Evolutionary conservation across 2,888 invertebrate genomes (phyloP).

Genomic region (Temnothorax ravouxi): DNA sequence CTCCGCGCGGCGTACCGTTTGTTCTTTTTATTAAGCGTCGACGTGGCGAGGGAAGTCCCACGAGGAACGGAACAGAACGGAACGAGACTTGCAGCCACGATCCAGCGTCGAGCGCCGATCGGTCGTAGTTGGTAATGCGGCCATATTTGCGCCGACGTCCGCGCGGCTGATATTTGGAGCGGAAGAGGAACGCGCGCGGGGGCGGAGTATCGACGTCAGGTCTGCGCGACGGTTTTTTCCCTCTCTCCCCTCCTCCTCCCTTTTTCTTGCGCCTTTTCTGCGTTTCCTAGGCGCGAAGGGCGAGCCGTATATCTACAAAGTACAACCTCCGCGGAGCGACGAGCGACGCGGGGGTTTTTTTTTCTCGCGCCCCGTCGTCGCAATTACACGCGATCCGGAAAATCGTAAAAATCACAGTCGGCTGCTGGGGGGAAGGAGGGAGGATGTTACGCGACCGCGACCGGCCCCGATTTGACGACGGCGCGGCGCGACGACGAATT

Average conservation of each 20-base stretch:
- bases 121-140: not conserved
- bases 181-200: slow-evolving; percentile 3
- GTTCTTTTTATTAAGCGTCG: no score
- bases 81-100: not conserved
- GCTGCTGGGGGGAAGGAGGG: not conserved
- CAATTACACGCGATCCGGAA: no score
- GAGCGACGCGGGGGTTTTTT: no score
- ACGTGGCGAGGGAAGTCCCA: not conserved
- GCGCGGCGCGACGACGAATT: no score
- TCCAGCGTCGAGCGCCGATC: not conserved
- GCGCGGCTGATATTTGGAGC: not conserved
- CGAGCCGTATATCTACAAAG: no score
- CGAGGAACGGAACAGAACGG: no score
- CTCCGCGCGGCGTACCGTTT: no score
- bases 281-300: not conserved
- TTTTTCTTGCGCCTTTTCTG: no score
- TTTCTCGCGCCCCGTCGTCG: no score
- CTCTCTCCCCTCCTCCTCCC: not conserved
- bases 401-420: no score
- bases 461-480: not conserved
- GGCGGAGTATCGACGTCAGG: slow-evolving; percentile 10
- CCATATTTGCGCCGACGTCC: not conserved
- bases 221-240: not conserved
- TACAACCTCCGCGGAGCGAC: no score
- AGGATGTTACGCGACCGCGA: not conserved